These are phyloP conservation scores for Idaea biselata DNA, from an alignment of 2,888 invertebrate species.

Conservation along the genomic window DNA sequence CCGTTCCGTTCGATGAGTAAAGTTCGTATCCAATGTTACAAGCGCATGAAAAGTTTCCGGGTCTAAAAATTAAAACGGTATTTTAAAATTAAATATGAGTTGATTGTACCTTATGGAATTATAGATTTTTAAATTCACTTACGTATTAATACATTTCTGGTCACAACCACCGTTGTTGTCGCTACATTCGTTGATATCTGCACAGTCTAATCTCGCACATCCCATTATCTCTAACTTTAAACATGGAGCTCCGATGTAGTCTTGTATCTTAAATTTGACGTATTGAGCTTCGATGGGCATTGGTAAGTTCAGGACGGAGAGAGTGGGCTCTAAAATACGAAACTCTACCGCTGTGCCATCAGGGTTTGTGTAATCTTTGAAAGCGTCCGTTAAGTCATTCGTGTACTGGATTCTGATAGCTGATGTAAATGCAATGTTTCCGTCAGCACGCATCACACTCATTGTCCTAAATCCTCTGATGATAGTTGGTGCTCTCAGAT, in stretches of 20 bases:
- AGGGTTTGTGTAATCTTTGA: slow-evolving; percentile 95
- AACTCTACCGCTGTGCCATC: slow-evolving; percentile 97
- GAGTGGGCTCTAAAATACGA: slow-evolving; percentile 91
- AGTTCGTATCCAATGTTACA: slow-evolving; percentile 96
- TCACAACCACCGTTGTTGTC: slow-evolving; percentile 94
- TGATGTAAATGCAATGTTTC: slow-evolving; percentile 92
- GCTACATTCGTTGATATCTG: slow-evolving; percentile 93
- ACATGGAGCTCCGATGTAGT: slow-evolving; percentile 93
- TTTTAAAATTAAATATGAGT: slow-evolving; percentile 1
- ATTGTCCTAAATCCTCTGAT: slow-evolving; percentile 95
- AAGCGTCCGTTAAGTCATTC: slow-evolving; percentile 92
- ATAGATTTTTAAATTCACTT: slow-evolving; percentile 38
- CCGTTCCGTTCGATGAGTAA: slow-evolving; percentile 92
- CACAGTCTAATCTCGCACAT: slow-evolving; percentile 93
- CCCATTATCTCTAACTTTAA: slow-evolving; percentile 95
- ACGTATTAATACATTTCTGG: slow-evolving; percentile 93
- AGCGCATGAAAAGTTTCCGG: slow-evolving; percentile 92
- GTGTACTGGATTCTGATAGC: slow-evolving; percentile 94
- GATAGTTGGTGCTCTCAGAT: slow-evolving; percentile 93
- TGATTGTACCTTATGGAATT: background rate
- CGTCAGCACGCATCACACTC: slow-evolving; percentile 91
- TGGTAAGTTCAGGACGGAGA: slow-evolving; percentile 94
- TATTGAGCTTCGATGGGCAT: slow-evolving; percentile 95
- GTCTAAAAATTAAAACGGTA: slow-evolving; percentile 65
- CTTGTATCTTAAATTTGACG: slow-evolving; percentile 91